phyloP scores from a whole-genome alignment of 2,113 vertebrate genomes.

The Scomber japonicus region DNA sequence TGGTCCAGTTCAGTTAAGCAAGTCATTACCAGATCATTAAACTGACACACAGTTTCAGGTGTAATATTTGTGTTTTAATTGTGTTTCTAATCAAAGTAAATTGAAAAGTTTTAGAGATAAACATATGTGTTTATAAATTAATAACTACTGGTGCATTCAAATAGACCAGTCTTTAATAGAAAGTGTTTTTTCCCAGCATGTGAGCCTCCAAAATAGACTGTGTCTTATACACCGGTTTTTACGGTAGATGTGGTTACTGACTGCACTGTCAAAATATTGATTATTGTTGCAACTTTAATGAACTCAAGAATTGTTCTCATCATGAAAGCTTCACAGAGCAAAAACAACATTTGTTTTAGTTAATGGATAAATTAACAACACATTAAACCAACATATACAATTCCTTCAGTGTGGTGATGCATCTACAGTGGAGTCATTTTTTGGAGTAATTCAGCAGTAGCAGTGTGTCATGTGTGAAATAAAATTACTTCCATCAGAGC shows the following conservation, averaged over 20 bases:
- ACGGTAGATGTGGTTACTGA: slow-evolving; percentile 9
- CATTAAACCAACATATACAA: not conserved
- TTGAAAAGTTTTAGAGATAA: no score
- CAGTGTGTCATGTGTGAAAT: not conserved
- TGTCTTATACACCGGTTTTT: no score
- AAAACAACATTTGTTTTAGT: not conserved
- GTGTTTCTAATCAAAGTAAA: no score
- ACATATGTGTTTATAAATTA: no score
- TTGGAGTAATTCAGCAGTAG: not conserved
- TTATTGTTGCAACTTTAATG: not conserved
- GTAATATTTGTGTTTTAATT: no score
- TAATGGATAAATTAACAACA: not conserved
- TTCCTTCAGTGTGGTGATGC: not conserved
- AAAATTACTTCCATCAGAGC: slow-evolving; percentile 12
- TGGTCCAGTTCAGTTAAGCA: no score
- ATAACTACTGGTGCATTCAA: no score
- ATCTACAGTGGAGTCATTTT: not conserved
- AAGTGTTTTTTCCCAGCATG: no score
- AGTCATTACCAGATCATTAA: no score
- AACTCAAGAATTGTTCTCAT: not conserved
- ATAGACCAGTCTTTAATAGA: no score
- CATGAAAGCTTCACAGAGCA: not conserved
- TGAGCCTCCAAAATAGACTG: no score
- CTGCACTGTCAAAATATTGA: not conserved
- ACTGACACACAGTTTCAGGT: no score